Evolutionary conservation across 2,797 vertebrate genomes (phyloP), one percentile per base, ranked within the genome.

Genomic region (Cyprinella venusta): DNA sequence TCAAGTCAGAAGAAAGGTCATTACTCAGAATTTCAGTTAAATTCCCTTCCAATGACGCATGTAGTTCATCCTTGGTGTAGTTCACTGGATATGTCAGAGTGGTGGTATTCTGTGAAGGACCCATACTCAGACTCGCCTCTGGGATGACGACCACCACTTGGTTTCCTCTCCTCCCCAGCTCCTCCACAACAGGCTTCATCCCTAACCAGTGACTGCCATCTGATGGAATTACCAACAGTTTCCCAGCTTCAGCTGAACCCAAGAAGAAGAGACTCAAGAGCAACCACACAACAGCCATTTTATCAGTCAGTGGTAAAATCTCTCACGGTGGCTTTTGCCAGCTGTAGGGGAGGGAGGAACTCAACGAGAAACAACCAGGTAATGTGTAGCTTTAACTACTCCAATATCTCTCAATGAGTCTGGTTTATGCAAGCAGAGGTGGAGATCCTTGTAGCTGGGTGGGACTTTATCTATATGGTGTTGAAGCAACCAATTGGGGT

Each of bases 171-270:
- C 86, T 86, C 4, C 85, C 90, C 24, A 95, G 86, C 61, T 91
- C 87, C 0, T 75, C 74, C 69, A 94, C 5, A 68, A 91, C 13
- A 0, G 85, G 13, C 0, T 79, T 87, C 90, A 95, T 91, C 69
- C 94, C 94, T 3, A 94, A 86, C 95, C 94, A 96, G 80, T 94
- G 95, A 81, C 95, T 96, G 79, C 94, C 94, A 0, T 93, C 94
- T 0, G 42, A 0, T 0, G 92, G 94, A 10, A 95, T 15, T 77
- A 93, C 86, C 48, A 95, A 80, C 5, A 96, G 52, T 76, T 91
- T 94, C n/a, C 61, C 86, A 56, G 82, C 80, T 48, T 81, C 42
- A 45, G 40, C 76, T 64, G 72, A 83, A 59, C 45, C 79, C 33
- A 86, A 42, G 56, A 72, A 4, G 1, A 80, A 68, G 2, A 86